These are phyloP conservation scores for Drosophila sechellia DNA, from an alignment of 1,140 invertebrate species.

Conservation along the genomic window DNA sequence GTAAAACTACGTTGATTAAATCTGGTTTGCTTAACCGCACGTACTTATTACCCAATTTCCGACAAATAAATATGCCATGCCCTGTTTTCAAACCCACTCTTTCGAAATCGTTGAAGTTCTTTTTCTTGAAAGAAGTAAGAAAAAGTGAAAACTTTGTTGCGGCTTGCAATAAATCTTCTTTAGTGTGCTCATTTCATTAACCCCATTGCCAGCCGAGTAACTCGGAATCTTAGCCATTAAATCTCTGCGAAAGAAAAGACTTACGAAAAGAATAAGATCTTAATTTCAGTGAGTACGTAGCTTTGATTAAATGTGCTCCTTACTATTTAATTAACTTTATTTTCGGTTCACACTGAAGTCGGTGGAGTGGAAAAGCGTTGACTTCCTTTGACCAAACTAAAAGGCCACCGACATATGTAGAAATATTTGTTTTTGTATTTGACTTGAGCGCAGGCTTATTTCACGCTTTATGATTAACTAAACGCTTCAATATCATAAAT, in stretches of 20 bases:
- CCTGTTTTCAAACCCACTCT: conserved; percentile 25
- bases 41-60: conserved; percentile 16
- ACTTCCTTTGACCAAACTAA: conserved; percentile 56
- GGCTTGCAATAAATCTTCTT: conserved; percentile 74
- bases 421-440: conserved; percentile 63
- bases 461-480: conserved; percentile 70
- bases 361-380: conserved; percentile 64
- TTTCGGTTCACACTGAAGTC: conserved; percentile 62
- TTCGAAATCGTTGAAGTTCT: conserved; percentile 46
- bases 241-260: conserved; percentile 37
- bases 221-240: conserved; percentile 51
- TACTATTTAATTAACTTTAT: not conserved
- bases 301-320: conserved; percentile 11
- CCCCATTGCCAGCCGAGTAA: conserved; percentile 55
- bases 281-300: conserved; percentile 45
- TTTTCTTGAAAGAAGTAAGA: conserved; percentile 12
- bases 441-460: conserved; percentile 52
- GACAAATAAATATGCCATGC: conserved; percentile 24
- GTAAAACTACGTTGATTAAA: not conserved
- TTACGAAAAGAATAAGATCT: conserved; percentile 32
- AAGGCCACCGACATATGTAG: conserved; percentile 41
- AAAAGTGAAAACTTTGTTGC: conserved; percentile 69
- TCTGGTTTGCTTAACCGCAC: conserved; percentile 1
- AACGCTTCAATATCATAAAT: conserved; percentile 71
- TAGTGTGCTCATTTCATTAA: conserved; percentile 64